Base-by-base conservation (phyloP, 1,140 invertebrate genomes). In the Bactericera cockerelli region DNA sequence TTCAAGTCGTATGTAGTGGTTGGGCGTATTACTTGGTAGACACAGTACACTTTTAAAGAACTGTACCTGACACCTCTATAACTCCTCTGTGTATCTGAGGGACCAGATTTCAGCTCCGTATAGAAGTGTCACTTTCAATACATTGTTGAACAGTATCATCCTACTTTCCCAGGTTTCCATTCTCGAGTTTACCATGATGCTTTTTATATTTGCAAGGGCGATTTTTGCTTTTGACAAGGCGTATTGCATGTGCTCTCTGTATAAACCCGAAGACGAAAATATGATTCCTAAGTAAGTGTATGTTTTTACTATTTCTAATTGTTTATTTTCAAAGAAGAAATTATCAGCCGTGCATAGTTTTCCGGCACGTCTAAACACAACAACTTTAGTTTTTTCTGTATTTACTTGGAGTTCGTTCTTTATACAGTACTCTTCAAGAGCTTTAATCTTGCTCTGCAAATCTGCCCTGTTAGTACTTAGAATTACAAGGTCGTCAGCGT, bases 321-420 rank as follows among this genome's bases (percentile, higher is more conserved):
- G n/a, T 3, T n/a, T 49, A 8, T 49, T 16, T 4, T 16, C 42
- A 49, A 6, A 49, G 42, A 22, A 49, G 19, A 49, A 49, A n/a
- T 49, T 16, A 49, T 49, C 42, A 49, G 3, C 4, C n/a, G 6
- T 49, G 3, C 8, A 49, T 4, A 22, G n/a, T n/a, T 49, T 49
- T 49, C 65, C 64, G 1, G 56, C 60, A 25, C 36, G 57, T 55
- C 65, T 57, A 55, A 66, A 66, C 0, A 65, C 28, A 6, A 65
- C 56, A 0, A 65, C 56, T 60, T 66, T 66, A 19, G 64, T 66
- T 59, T 66, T 65, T 4, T 3, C 19, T 11, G 63, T 19, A 28
- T 64, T 65, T 1, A 66, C 55, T 26, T 55, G 53, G 11, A 66
- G 33, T 13, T 55, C 39, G 4, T 55, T 26, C 1, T 3, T 6